Conservation (phyloP, 2,797 vertebrate genomes). For the Glossophaga mutica region DNA sequence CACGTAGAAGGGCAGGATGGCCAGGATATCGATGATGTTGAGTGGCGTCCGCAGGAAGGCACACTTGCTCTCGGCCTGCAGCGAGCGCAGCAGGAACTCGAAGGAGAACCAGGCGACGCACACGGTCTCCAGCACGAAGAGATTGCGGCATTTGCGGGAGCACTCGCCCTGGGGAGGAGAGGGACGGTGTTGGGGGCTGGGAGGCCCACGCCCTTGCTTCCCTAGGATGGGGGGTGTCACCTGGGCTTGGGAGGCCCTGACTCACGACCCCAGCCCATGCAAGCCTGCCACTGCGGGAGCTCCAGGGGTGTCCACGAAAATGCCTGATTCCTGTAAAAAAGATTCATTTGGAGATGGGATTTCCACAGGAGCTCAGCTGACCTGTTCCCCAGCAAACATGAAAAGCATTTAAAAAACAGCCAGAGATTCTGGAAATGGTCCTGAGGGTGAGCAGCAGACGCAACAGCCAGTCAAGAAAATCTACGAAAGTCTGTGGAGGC, state of each 20-base stretch:
- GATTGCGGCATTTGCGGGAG: conserved; percentile 91
- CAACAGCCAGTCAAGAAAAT: not conserved
- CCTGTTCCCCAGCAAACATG: not conserved
- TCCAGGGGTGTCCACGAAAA: not conserved
- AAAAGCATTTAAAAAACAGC: not conserved
- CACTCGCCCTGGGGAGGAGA: conserved; percentile 90
- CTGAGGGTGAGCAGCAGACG: not conserved
- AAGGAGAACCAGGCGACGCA: conserved; percentile 98
- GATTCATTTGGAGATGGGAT: not conserved
- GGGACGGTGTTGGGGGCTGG: not conserved
- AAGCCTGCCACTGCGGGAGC: fast-evolving
- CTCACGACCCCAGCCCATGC: not conserved
- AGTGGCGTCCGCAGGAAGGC: conserved; percentile 94
- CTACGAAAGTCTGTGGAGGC: not conserved
- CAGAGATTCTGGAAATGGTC: not conserved
- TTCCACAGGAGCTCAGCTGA: not conserved
- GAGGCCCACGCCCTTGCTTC: not conserved
- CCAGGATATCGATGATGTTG: conserved; percentile 94
- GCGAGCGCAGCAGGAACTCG: conserved; percentile 94
- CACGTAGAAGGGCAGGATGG: conserved; percentile 95
- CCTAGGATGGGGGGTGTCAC: not conserved
- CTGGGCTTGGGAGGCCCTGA: too few relatives aligned
- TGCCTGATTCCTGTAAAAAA: not conserved
- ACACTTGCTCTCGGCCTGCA: conserved; percentile 95
- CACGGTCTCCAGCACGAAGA: conserved; percentile 96